These are phyloP conservation scores for Eupsilia transversa DNA, from an alignment of 2,888 invertebrate genomes.

Conservation along the genomic window DNA sequence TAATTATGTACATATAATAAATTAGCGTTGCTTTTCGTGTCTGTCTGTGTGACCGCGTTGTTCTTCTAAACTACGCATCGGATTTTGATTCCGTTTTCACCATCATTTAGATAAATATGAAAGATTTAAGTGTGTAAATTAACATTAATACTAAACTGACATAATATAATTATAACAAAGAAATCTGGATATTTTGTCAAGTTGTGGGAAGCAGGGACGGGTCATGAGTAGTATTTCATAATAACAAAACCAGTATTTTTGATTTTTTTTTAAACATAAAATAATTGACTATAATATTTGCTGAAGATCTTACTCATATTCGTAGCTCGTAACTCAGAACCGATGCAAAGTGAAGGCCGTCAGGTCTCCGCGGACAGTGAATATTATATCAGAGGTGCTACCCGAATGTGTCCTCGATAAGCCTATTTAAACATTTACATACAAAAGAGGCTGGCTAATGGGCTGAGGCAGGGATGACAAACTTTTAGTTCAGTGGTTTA, in stretches of 20 bases:
- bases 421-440: constrained; percentile 62
- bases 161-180: not conserved
- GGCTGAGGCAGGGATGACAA: constrained; percentile 27
- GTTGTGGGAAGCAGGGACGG: no score
- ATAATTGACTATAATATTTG: not conserved
- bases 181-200: not conserved
- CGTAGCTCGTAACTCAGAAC: not conserved
- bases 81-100: no score
- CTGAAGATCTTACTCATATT: not conserved
- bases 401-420: constrained; percentile 52
- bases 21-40: not conserved
- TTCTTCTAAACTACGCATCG: not conserved
- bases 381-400: constrained; percentile 51
- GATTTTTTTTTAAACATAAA: no score
- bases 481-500: constrained; percentile 7
- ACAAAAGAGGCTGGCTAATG: constrained; percentile 52
- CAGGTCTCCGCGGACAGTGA: constrained; percentile 27
- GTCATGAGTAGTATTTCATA: not conserved
- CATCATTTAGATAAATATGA: not conserved
- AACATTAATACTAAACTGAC: not conserved
- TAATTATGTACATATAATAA: not conserved
- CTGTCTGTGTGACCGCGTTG: not conserved
- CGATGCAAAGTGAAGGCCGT: not conserved
- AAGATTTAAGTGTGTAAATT: not conserved
- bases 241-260: no score